Conservation (phyloP, 2,888 invertebrate genomes). For the Cyclophora albipunctata region DNA sequence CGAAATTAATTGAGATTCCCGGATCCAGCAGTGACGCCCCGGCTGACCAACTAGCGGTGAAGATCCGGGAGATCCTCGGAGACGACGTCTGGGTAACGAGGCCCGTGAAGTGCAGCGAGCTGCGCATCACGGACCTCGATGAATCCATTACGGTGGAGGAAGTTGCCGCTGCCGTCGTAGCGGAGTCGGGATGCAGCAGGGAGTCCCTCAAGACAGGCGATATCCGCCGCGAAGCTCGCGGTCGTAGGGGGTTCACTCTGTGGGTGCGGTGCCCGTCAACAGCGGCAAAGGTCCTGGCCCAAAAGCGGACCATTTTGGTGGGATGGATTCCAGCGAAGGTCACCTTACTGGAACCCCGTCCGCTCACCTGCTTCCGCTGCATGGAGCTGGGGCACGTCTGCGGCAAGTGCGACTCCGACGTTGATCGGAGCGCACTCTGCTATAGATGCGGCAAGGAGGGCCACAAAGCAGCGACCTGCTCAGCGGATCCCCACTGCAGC, state of each 20-base stretch:
- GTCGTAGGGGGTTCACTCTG: too few relatives aligned
- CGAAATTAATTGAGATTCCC: neutral
- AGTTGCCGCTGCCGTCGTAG: too few relatives aligned
- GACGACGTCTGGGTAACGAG: neutral
- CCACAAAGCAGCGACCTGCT: neutral
- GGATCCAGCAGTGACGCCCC: neutral
- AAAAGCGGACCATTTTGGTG: too few relatives aligned
- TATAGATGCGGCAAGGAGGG: slow-evolving; percentile 6
- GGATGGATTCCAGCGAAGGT: too few relatives aligned
- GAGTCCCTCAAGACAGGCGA: too few relatives aligned
- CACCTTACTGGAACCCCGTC: too few relatives aligned
- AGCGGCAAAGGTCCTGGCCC: too few relatives aligned
- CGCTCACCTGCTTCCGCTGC: too few relatives aligned
- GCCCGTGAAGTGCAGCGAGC: neutral
- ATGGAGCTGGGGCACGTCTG: slow-evolving; percentile 11
- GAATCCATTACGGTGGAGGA: neutral
- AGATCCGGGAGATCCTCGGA: neutral
- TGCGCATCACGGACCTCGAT: neutral
- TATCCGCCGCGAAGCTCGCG: too few relatives aligned
- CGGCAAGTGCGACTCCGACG: slow-evolving; percentile 1
- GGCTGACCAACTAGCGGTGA: neutral
- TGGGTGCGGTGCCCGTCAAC: too few relatives aligned
- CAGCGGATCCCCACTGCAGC: neutral
- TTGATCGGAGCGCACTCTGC: slow-evolving; percentile 7
- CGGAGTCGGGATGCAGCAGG: too few relatives aligned